Evolutionary conservation across 1,140 invertebrate species (phyloP).

Genomic region (Agrypnia vestita): DNA sequence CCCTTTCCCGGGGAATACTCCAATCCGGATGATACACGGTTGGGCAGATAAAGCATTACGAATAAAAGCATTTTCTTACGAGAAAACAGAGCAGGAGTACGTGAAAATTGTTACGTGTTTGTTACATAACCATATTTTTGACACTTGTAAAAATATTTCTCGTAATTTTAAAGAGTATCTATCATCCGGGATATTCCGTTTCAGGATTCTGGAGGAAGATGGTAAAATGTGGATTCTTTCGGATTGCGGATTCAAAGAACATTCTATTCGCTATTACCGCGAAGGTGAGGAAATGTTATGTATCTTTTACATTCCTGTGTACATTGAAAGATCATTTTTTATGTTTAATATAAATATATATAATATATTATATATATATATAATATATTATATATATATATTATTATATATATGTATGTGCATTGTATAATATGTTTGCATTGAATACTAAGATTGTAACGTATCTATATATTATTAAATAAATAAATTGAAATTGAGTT

Average conservation of each 20-base stretch:
- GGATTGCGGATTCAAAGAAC: neutral
- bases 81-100: constrained; percentile 39
- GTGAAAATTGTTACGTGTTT: constrained; percentile 48
- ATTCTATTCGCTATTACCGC: neutral
- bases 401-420: too few relatives aligned
- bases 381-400: too few relatives aligned
- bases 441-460: too few relatives aligned
- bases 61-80: constrained; percentile 52
- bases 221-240: neutral
- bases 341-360: too few relatives aligned
- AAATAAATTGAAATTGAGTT: too few relatives aligned
- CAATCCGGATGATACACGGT: constrained; percentile 50
- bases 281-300: neutral
- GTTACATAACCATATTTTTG: constrained; percentile 44
- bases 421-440: too few relatives aligned
- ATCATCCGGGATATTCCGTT: neutral
- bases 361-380: too few relatives aligned
- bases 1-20: constrained; percentile 39
- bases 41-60: constrained; percentile 51
- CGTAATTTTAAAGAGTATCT: constrained; percentile 21
- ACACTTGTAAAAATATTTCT: constrained; percentile 40
- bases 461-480: too few relatives aligned
- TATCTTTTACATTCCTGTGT: too few relatives aligned
- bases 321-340: too few relatives aligned
- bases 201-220: neutral